phyloP scores from a whole-genome alignment of 2,888 invertebrate species.

The Listrodromus nycthemerus region DNA sequence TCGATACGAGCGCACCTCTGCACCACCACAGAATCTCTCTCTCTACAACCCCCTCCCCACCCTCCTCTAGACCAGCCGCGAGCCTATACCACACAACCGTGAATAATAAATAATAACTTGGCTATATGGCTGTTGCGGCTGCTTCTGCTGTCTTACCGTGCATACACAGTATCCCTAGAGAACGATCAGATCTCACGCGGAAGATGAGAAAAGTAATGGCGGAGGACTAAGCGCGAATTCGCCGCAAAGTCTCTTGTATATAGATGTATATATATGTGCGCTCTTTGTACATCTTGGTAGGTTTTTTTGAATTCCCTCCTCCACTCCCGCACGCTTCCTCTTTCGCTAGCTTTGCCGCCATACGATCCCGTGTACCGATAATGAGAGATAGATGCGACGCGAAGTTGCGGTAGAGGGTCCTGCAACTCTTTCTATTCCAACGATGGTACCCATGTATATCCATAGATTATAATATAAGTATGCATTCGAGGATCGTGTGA shows the following conservation, averaged over 20 bases:
- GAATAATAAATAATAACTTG: slow-evolving; percentile 69
- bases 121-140: slow-evolving; percentile 61
- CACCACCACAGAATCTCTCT: slow-evolving; percentile 40
- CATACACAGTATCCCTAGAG: slow-evolving; percentile 52
- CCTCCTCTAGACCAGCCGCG: slow-evolving; percentile 45
- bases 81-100: slow-evolving; percentile 62
- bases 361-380: slow-evolving; percentile 64
- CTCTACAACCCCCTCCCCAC: background rate
- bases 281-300: slow-evolving; percentile 41
- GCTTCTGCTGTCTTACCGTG: slow-evolving; percentile 44
- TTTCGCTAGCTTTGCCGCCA: slow-evolving; percentile 55
- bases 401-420: slow-evolving; percentile 48
- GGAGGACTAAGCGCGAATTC: slow-evolving; percentile 67
- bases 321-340: slow-evolving; percentile 60
- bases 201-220: slow-evolving; percentile 68
- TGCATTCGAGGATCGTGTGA: slow-evolving; percentile 30
- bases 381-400: slow-evolving; percentile 67
- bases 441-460: slow-evolving; percentile 23
- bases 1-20: slow-evolving; percentile 60
- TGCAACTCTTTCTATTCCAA: slow-evolving; percentile 45
- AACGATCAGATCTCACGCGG: slow-evolving; percentile 67
- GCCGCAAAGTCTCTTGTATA: slow-evolving; percentile 45
- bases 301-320: slow-evolving; percentile 36
- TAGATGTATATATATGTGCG: slow-evolving; percentile 11
- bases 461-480: slow-evolving; percentile 55